Conservation (phyloP, 1,140 invertebrate species). For the Mercenaria mercenaria region DNA sequence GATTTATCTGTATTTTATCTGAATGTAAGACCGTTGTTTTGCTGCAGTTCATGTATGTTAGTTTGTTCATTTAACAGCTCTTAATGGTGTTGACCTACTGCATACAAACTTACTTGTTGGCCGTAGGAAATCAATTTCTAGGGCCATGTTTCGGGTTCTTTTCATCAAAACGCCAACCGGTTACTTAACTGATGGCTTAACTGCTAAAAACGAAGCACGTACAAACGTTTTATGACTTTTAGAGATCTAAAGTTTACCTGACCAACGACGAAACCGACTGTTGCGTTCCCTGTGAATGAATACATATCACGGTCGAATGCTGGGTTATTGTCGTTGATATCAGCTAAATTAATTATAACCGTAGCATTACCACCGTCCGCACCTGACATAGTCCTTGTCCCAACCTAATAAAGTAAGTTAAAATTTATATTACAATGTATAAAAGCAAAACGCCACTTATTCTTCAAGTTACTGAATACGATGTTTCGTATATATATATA, state of each 20-base stretch:
- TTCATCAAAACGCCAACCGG: no score
- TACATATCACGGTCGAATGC: background rate
- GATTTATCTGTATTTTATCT: no score
- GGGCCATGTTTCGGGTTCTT: no score
- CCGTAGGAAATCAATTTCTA: no score
- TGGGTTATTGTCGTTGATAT: slow-evolving; percentile 46
- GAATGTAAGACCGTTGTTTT: no score
- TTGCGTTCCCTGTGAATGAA: background rate
- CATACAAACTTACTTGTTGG: no score
- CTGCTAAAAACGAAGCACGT: background rate
- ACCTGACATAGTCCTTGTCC: background rate
- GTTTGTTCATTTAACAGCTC: no score
- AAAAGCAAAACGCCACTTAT: background rate
- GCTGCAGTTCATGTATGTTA: no score
- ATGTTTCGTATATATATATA: background rate
- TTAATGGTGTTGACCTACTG: no score
- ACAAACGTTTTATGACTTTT: no score
- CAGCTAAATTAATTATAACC: background rate
- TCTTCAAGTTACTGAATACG: background rate
- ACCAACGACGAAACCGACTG: background rate
- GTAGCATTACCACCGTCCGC: slow-evolving; percentile 2
- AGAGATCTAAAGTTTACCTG: background rate
- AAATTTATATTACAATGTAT: background rate
- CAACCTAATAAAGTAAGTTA: background rate
- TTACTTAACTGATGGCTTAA: no score